Percentiles rank a stretch among this genome's conserved stretches.
These are phyloP conservation scores for Ameiurus melas DNA, from an alignment of 2,113 vertebrate genomes.

Conservation along the genomic window DNA sequence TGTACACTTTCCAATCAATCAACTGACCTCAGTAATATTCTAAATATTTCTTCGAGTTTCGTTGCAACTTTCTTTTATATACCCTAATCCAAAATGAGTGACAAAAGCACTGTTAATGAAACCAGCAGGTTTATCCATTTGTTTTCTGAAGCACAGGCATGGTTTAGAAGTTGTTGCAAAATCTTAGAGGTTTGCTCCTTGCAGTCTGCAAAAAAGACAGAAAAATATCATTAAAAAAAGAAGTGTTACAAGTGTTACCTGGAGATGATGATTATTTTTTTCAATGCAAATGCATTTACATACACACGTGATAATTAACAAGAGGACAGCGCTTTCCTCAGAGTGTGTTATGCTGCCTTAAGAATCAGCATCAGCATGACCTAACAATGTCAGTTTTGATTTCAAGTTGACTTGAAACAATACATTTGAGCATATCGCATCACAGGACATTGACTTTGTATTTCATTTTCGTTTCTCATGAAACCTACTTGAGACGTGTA, in stretches of 20 bases:
- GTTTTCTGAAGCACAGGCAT: neutral
- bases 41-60: neutral
- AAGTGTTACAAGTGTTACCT: neutral
- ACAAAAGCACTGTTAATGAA: neutral
- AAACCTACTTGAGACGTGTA: neutral
- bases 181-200: too few species aligned
- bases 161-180: neutral
- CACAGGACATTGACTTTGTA: neutral
- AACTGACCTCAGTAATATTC: too few species aligned
- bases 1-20: neutral
- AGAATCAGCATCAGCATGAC: neutral
- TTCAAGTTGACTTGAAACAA: neutral
- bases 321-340: neutral
- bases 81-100: neutral
- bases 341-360: neutral
- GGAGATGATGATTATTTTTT: neutral
- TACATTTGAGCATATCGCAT: neutral
- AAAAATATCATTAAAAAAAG: neutral
- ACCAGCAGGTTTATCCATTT: neutral
- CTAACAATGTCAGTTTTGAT: neutral
- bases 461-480: neutral
- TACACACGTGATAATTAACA: neutral
- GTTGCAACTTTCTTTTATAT: neutral
- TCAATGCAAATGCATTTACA: neutral
- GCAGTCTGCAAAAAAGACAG: conserved; percentile 1